Evolutionary conservation across 2,797 vertebrate species (phyloP), one percentile per base, ranked within the genome.

Genomic region (Gephyroberyx darwinii): DNA sequence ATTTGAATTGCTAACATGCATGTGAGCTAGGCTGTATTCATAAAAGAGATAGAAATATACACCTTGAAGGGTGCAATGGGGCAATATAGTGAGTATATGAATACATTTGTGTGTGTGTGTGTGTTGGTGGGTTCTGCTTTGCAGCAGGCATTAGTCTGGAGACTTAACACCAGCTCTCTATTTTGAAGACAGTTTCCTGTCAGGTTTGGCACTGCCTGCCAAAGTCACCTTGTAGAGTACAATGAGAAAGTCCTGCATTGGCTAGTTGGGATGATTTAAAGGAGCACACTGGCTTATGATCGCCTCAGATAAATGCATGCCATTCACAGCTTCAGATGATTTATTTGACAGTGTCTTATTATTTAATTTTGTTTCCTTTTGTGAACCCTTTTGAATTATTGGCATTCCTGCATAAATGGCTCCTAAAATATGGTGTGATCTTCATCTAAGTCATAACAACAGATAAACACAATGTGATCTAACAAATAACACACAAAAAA

Each of bases 171-270:
- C 14, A 16, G 20, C 66, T 61, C 16, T 58, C 31, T 52, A 60
- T 45, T 50, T 54, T 64, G 47, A 69, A 39, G 31, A 39, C 10
- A 4, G n/a, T 41, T 58, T 41, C 8, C 56, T 58, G 9, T 20
- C 39, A 43, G 47, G 47, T 48, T 48, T 19, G n/a, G 47, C 51
- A 52, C 50, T 4, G 16, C 47, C 71, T 31, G 45, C 31, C 56
- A 70, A 75, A 72, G 58, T 65, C 30, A 68, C 65, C 35, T 59
- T 84, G 48, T 51, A 19, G 54, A 48, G 4, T 45, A 39, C 59
- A 61, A 61, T 41, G 17, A 59, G 19, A 71, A 55, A 53, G 16
- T 45, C 30, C 16, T 54, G 33, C 2, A 14, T 22, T 52, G 19
- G 50, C 31, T 31, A 20, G 37, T 22, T 16, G 4, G 30, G 33